Conservation (phyloP, 2,797 vertebrate species). For the Sebastes kiyomatsui region DNA sequence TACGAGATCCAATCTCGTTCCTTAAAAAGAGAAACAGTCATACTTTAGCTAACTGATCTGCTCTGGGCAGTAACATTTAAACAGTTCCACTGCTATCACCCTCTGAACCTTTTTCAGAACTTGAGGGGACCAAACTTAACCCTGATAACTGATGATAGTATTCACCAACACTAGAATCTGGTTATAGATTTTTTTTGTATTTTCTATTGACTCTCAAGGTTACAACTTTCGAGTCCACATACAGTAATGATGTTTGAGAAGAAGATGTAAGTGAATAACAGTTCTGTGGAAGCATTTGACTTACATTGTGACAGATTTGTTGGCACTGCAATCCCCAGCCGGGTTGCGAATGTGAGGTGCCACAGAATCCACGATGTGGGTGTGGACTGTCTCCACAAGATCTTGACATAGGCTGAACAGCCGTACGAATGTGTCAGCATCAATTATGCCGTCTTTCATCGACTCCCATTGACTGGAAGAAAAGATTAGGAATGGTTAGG, state of each 20-base stretch:
- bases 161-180: background rate
- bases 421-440: background rate
- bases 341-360: too few species aligned
- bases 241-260: background rate
- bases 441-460: background rate
- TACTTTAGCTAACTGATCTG: background rate
- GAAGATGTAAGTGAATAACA: background rate
- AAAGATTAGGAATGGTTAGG: background rate
- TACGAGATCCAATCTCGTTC: background rate
- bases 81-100: background rate
- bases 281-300: background rate
- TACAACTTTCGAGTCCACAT: too few species aligned
- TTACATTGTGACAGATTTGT: background rate
- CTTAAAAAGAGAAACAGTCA: background rate
- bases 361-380: background rate
- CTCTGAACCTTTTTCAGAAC: background rate
- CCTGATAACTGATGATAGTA: background rate
- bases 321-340: too few species aligned
- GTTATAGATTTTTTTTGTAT: too few species aligned
- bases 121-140: background rate
- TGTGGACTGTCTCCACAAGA: too few species aligned
- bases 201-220: too few species aligned
- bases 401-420: background rate
- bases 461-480: background rate
- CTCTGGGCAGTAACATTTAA: background rate